Percentiles rank a stretch among this genome's conserved stretches.
Conservation (phyloP, 37 sponge, comb jelly and placozoan species). For the Eunapius fragilis region DNA sequence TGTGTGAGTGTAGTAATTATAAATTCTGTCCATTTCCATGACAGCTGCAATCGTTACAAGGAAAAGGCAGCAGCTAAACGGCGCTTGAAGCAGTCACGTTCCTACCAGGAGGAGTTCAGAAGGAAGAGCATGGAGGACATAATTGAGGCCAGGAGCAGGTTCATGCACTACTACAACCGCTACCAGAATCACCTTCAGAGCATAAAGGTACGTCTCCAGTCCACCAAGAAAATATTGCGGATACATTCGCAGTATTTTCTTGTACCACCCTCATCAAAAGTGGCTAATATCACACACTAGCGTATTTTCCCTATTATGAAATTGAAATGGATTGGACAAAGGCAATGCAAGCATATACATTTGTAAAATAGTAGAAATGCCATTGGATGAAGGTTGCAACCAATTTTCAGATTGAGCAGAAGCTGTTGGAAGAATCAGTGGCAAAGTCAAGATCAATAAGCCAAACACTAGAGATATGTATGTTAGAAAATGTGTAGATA, state of each 20-base stretch:
- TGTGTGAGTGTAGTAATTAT: no score
- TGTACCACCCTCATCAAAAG: no score
- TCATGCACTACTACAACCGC: slow-evolving; percentile 36
- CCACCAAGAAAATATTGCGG: neutral
- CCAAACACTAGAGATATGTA: slow-evolving; percentile 31
- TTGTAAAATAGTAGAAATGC: no score
- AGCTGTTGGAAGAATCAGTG: slow-evolving; percentile 47
- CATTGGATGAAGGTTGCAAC: no score
- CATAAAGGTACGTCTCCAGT: slow-evolving; percentile 45
- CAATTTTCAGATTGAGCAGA: slow-evolving; percentile 50
- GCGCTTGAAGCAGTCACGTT: slow-evolving; percentile 34
- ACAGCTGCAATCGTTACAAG: slow-evolving; percentile 71
- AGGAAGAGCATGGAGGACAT: slow-evolving; percentile 15
- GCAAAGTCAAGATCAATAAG: slow-evolving; percentile 40
- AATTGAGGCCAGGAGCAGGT: slow-evolving; percentile 11
- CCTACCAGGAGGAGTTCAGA: slow-evolving; percentile 40
- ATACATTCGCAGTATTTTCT: neutral
- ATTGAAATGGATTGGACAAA: no score
- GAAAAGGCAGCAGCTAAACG: slow-evolving; percentile 31
- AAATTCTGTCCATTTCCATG: no score
- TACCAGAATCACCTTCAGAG: slow-evolving; percentile 64
- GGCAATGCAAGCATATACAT: no score
- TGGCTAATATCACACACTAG: no score
- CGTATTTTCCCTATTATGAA: no score
- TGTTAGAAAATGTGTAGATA: neutral